Evolutionary conservation across 2,113 vertebrate species (phyloP), one percentile per base, ranked within the genome.

Genomic region (Dissostichus mawsoni): DNA sequence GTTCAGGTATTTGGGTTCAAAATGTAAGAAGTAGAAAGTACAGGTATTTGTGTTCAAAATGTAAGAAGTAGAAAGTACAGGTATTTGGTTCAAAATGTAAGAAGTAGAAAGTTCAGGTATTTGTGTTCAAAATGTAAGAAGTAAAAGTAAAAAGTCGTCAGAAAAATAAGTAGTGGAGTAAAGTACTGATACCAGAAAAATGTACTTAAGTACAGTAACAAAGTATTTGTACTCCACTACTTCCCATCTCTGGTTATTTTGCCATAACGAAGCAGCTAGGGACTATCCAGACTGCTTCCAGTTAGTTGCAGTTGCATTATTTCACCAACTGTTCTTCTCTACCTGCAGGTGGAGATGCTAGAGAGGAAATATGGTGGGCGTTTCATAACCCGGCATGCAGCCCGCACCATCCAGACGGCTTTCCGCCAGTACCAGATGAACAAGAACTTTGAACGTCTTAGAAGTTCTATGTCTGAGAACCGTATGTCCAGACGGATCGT

Each of bases 351-450:
- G 96, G 98, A 99, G 93, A 99, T 99, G 98, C 96, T 99, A 90
- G 98, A 99, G 94, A 96, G 97, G 74, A 99, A 99, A 94, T 99
- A 99, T 95, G 98, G 98, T 84, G 98, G 98, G 75, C 97, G 98
- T 95, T 98, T 99, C 83, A 98, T 99, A 96, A 98, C 96, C 66
- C 94, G 98, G 73, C 98, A 99, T 96, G 98, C 98, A 8, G 98
- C 98, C 53, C 97, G 98, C 76, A 99, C 98, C 68, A 99, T 99
- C 85, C 98, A 99, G 83, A 98, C 98, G 5, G 98, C 98, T 67
- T 99, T 99, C 89, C 97, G 98, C 85, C 98, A 99, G 91, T 99
- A 99, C 95, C 98, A 99, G 95, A 99, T 99, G 98, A 99, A 99
- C 95, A 99, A 99, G 89, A 99, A 99, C 88, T 99, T 99, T 66